Evolutionary conservation across 2,797 vertebrate genomes (phyloP).

Genomic region (Vultur gryphus): DNA sequence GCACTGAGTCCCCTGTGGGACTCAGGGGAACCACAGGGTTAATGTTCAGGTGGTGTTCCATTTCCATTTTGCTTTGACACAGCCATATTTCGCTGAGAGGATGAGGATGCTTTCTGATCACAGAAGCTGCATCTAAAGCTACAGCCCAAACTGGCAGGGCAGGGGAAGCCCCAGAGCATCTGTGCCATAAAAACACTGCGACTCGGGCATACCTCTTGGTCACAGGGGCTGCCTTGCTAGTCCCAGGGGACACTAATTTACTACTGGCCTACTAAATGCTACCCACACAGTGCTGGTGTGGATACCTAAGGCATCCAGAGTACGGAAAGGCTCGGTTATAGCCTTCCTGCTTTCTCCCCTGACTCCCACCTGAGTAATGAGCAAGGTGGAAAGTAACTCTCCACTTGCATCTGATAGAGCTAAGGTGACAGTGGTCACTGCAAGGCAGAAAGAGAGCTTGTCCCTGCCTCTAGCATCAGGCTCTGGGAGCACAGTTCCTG

Average conservation of each 20-base stretch:
- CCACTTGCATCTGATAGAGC: background rate
- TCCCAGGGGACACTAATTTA: background rate
- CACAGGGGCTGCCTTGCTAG: background rate
- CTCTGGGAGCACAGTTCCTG: background rate
- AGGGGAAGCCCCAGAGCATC: background rate
- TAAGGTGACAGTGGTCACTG: background rate
- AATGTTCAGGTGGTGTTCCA: background rate
- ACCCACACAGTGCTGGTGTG: accelerated
- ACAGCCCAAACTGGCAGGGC: background rate
- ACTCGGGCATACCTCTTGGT: background rate
- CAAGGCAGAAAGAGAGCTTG: background rate
- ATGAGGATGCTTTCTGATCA: background rate
- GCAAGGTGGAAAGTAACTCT: background rate
- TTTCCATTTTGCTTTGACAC: background rate
- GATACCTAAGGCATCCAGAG: background rate
- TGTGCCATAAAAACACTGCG: background rate
- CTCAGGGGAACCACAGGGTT: background rate
- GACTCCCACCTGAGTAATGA: background rate
- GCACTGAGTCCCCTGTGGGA: background rate
- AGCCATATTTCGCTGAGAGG: background rate
- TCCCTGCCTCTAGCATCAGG: background rate
- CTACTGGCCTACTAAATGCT: background rate
- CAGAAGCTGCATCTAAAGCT: background rate
- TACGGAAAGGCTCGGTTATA: background rate
- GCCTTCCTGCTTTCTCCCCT: background rate